A percentile compares a stretch with the other conserved stretches of the same genome.
phyloP scores from a whole-genome alignment of 2,113 vertebrate genomes.

The Salvator merianae region DNA sequence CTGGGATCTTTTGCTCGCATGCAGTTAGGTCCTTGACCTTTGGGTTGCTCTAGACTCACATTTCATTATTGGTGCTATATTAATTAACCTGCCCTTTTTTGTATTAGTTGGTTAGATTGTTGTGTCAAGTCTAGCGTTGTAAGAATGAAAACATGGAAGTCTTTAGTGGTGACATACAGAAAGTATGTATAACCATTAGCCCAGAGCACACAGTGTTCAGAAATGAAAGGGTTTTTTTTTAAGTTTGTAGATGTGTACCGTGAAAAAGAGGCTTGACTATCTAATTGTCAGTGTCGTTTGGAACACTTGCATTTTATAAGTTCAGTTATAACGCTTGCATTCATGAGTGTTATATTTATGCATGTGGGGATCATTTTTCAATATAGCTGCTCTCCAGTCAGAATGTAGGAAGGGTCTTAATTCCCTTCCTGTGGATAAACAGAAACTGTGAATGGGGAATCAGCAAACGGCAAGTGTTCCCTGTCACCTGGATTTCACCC shows the following conservation, averaged over 20 bases:
- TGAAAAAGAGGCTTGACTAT: too few species aligned
- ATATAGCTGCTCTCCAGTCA: too few species aligned
- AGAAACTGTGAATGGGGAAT: too few species aligned
- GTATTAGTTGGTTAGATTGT: constrained; percentile 48
- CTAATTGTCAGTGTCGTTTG: neutral
- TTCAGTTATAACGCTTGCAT: too few species aligned
- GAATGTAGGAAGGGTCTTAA: too few species aligned
- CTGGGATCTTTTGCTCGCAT: constrained; percentile 52
- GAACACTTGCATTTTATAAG: neutral
- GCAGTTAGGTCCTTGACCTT: constrained; percentile 59
- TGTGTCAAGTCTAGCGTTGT: constrained; percentile 49
- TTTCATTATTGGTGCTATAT: constrained; percentile 61
- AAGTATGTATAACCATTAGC: constrained; percentile 35
- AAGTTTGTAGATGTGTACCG: too few species aligned
- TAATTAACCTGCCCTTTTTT: constrained; percentile 64
- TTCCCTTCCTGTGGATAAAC: too few species aligned
- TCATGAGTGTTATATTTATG: too few species aligned
- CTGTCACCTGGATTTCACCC: too few species aligned
- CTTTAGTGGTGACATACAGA: constrained; percentile 43
- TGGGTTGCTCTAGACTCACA: constrained; percentile 64
- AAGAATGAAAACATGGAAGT: constrained; percentile 64
- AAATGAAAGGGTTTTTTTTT: constrained; percentile 9
- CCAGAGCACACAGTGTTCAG: neutral
- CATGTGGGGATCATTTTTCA: too few species aligned
- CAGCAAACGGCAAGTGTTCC: too few species aligned